Evolutionary conservation across 92 coral and sea anemone genomes (phyloP), one percentile per base, ranked within the genome.

Genomic region (Desmophyllum pertusum): DNA sequence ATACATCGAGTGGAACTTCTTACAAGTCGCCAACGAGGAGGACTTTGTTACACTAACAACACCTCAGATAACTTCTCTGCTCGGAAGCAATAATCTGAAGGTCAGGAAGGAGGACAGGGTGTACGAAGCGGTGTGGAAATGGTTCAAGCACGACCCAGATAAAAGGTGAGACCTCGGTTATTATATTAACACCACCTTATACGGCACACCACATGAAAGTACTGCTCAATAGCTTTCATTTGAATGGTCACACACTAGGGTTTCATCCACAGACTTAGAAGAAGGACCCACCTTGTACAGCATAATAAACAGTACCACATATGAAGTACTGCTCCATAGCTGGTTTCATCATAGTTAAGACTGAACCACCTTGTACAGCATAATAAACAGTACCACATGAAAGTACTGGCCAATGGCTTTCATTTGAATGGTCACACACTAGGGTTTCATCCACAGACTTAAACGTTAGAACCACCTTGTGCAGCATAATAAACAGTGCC

Each of bases 1-100:
- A 61, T 95, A 90, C 59, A 86, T 95, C 41, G 93, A 91, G 61
- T 95, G 96, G 94, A 91, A 95, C 75, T 93, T 95, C 70, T 76
- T 75, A 23, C 85, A 85, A n/a, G 52, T 95, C 38, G 83, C 85
- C 36, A 91, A 73, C 41, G 89, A 76, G 6, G 78, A 85, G 1
- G 79, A 80, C 30, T 95, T 93, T 57, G 35, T 91, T 83, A 57
- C 71, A 23, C 51, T 95, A 27, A 45, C 92, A 1, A 89, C 90
- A 13, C 75, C 76, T 59, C 89, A 86, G 8, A 57, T 95, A 1
- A 78, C 71, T 36, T 77, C 85, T 31, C 84, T 95, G 21, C 85
- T 93, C 25, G 76, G 82, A 65, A 95, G 96, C 69, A 96, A 95
- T 65, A 88, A 86, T 18, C 91, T 95, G 52, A 87, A 90, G 17